A percentile compares a stretch with the other conserved stretches of the same genome.
Conservation (phyloP, 2,797 vertebrate genomes). For the Pteronotus mesoamericanus region DNA sequence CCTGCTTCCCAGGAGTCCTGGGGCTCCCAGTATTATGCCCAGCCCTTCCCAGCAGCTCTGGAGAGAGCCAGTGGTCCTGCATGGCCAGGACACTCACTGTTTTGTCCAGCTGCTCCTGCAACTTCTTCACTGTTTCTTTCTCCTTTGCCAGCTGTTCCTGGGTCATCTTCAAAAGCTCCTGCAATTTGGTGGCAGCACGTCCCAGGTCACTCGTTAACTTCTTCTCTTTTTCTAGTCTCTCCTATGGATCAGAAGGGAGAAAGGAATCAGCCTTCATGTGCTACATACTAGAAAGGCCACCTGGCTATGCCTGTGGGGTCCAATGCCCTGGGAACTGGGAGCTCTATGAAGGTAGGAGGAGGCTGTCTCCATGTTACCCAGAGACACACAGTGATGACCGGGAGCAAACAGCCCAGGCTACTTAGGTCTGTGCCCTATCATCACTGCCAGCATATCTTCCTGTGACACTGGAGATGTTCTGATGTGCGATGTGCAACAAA, state of each 20-base stretch:
- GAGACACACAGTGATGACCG: neutral
- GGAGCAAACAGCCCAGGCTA: neutral
- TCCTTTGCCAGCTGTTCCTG: conserved; percentile 93
- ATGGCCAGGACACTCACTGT: conserved; percentile 76
- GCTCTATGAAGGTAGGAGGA: neutral
- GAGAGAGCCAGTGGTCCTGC: neutral
- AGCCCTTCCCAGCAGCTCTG: neutral
- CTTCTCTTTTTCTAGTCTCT: conserved; percentile 94
- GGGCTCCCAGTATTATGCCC: neutral
- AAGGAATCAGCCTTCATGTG: neutral
- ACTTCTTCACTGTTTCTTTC: conserved; percentile 86
- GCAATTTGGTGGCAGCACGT: conserved; percentile 91
- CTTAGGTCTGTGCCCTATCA: neutral
- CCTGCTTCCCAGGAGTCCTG: neutral
- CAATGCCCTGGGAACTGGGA: neutral
- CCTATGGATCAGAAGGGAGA: conserved; percentile 78
- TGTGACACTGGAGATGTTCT: neutral
- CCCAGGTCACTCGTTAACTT: conserved; percentile 92
- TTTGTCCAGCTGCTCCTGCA: conserved; percentile 88
- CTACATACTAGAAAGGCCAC: neutral
- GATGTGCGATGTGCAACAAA: neutral
- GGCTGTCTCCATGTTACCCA: neutral
- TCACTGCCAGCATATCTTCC: neutral
- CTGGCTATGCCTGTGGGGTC: neutral
- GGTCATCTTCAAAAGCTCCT: conserved; percentile 90